These are phyloP conservation scores for Eudorcas thomsonii DNA, from an alignment of 2,113 vertebrate species.

Conservation along the genomic window DNA sequence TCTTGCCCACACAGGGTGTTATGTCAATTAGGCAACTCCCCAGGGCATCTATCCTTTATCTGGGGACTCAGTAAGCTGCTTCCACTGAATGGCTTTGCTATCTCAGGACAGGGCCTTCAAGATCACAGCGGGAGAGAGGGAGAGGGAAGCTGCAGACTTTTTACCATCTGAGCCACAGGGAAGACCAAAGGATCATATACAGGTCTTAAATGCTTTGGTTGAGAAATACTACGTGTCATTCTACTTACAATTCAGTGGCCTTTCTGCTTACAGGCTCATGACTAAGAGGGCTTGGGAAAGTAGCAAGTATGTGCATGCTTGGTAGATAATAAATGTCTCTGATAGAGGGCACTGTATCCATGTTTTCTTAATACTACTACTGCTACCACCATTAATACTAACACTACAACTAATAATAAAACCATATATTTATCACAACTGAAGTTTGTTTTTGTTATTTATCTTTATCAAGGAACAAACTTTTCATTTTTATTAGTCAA, in stretches of 20 bases:
- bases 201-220: not conserved
- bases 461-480: not conserved
- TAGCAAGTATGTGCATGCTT: not conserved
- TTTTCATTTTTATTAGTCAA: not conserved
- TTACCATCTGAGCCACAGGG: no score
- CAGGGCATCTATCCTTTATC: not conserved
- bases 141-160: not conserved
- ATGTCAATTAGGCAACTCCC: not conserved
- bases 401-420: not conserved
- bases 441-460: not conserved
- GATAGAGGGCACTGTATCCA: not conserved
- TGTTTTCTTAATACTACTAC: not conserved
- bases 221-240: not conserved
- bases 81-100: not conserved
- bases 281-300: not conserved
- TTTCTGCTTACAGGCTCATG: not conserved
- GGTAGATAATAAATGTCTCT: not conserved
- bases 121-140: not conserved
- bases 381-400: not conserved
- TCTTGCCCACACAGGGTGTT: not conserved
- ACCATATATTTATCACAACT: not conserved
- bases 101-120: not conserved
- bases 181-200: not conserved
- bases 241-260: not conserved
- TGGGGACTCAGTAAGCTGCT: not conserved